phyloP scores from a whole-genome alignment of 2,888 invertebrate species.

The Rotaria macrura region DNA sequence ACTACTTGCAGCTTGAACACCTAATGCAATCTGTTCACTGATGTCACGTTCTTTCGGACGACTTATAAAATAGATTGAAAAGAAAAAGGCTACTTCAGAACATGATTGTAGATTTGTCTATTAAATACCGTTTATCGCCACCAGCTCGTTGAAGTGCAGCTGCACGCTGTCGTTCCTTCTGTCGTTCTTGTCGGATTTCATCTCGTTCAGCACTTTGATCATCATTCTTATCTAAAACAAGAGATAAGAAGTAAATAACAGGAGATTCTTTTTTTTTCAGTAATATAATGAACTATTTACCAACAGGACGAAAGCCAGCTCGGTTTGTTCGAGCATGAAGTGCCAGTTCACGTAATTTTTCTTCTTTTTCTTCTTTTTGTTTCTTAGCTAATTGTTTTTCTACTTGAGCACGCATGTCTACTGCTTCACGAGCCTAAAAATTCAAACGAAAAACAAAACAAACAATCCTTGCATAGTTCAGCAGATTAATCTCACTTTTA shows the following conservation, averaged over 20 bases:
- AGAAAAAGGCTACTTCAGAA: not conserved
- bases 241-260: not conserved
- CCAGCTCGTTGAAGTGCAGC: slow-evolving; percentile 82
- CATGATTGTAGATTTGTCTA: slow-evolving; percentile 36
- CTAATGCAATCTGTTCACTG: slow-evolving; percentile 92
- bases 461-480: not conserved
- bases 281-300: slow-evolving; percentile 38
- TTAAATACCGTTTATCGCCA: slow-evolving; percentile 63
- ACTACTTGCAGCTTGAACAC: slow-evolving; percentile 69
- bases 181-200: slow-evolving; percentile 68
- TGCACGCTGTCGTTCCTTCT: slow-evolving; percentile 80
- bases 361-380: slow-evolving; percentile 94
- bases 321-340: slow-evolving; percentile 77
- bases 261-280: slow-evolving; percentile 29
- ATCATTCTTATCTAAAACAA: slow-evolving; percentile 52
- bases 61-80: slow-evolving; percentile 43
- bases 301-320: slow-evolving; percentile 62
- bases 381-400: slow-evolving; percentile 91
- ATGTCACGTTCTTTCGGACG: slow-evolving; percentile 70
- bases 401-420: slow-evolving; percentile 85
- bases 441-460: not conserved
- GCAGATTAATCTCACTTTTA: slow-evolving; percentile 57
- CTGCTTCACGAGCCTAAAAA: slow-evolving; percentile 73
- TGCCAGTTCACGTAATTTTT: slow-evolving; percentile 78
- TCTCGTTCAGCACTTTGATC: slow-evolving; percentile 59